Evolutionary conservation across 2,113 vertebrate genomes (phyloP).

Genomic region (Sinocyclocheilus anshuiensis): DNA sequence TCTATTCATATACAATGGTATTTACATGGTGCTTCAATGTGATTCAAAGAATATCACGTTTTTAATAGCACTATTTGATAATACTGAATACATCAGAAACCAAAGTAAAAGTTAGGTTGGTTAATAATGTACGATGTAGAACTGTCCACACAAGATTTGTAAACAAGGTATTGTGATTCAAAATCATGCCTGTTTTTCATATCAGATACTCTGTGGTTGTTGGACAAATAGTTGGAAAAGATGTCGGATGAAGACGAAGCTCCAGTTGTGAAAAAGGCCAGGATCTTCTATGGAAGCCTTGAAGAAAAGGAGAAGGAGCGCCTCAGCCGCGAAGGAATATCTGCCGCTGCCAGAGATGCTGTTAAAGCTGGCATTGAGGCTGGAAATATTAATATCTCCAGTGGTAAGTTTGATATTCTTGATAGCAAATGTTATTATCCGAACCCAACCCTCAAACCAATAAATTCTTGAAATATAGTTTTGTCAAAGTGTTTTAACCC

Average conservation of each 20-base stretch:
- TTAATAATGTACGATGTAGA: too few relatives aligned
- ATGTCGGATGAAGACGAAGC: constrained; percentile 83
- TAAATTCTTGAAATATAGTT: too few relatives aligned
- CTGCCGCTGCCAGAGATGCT: constrained; percentile 76
- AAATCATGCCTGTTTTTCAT: background rate
- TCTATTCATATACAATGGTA: background rate
- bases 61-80: background rate
- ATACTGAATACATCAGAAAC: background rate
- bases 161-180: background rate
- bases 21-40: background rate
- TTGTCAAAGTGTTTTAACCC: background rate
- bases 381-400: constrained; percentile 95
- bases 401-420: constrained; percentile 75
- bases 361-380: constrained; percentile 90
- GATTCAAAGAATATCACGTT: background rate
- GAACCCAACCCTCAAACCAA: background rate
- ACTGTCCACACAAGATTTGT: background rate
- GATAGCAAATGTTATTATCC: background rate
- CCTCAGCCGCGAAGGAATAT: constrained; percentile 71
- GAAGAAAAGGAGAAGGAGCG: constrained; percentile 93
- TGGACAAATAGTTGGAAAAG: constrained; percentile 44
- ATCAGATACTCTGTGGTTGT: background rate
- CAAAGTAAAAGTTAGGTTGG: background rate
- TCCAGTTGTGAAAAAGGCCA: constrained; percentile 78
- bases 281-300: constrained; percentile 93